Base-by-base conservation (phyloP, 1,140 invertebrate species). In the Hypsibius dujardini region DNA sequence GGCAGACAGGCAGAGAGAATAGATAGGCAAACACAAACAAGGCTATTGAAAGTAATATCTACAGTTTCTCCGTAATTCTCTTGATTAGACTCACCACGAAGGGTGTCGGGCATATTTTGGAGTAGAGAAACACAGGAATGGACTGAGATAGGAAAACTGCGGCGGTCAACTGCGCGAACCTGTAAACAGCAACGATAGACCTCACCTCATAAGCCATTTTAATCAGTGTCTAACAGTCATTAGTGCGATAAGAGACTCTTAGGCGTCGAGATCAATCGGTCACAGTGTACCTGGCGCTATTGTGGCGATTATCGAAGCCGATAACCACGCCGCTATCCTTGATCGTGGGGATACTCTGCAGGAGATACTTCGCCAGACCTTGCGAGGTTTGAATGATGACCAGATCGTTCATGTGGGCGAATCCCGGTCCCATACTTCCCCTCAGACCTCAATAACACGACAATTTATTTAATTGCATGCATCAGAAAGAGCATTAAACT, bases 371-470 rank as follows among this genome's bases (percentile, higher is more conserved):
- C 47, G 86, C 85, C 67, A 99, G 79, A 2, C 95, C 95, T 85
- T 97, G 94, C 1, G 87, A 87, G 40, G 95, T 92, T 82, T 99
- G 96, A 69, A 98, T 85, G 46, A 99, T 88, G 0, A 97, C 94
- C 46, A 99, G 82, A 81, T 99, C 94, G 82, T 99, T 99, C 88
- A 99, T 94, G 71, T 87, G 87, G 75, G 84, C 85, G 77, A 89
- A 96, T 0, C 95, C 96, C 56, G 91, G 86, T 28, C 86, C 89
- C 94, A 98, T 98, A 73, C 82, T 81, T 0, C 90, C 90, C 72
- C 96, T 83, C 2, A 98, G 81, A 1, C 95, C 83, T 76, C n/a
- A n/a, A n/a, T n/a, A n/a, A n/a, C n/a, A n/a, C n/a, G n/a, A n/a
- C n/a, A n/a, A n/a, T n/a, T n/a, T n/a, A n/a, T n/a, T n/a, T n/a